Percentiles rank a stretch among this genome's conserved stretches.
These are phyloP conservation scores for Forbesichthys papilliferus DNA, from an alignment of 2,113 vertebrate genomes.

Conservation along the genomic window DNA sequence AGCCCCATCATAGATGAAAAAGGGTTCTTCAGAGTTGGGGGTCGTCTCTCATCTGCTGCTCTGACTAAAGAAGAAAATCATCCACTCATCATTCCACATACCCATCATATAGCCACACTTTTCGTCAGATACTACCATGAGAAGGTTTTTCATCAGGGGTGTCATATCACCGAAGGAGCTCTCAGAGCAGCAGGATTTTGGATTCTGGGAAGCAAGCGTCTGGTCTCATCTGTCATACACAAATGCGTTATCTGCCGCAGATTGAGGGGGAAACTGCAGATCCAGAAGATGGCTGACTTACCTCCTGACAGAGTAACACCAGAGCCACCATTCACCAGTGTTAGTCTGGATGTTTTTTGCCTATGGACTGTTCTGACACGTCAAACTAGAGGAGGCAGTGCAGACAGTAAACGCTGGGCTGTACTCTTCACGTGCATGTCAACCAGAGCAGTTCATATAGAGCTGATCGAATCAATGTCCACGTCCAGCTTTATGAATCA, in stretches of 20 bases:
- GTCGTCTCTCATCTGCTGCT: neutral
- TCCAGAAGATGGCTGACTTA: constrained; percentile 30
- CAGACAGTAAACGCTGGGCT: neutral
- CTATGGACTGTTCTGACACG: neutral
- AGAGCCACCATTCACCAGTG: constrained; percentile 1
- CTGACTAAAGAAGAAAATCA: neutral
- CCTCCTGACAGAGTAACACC: neutral
- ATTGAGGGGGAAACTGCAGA: constrained; percentile 8
- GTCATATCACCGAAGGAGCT: constrained; percentile 1
- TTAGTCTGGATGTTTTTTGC: constrained; percentile 30
- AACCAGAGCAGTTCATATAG: neutral
- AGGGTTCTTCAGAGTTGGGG: neutral
- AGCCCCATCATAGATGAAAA: neutral
- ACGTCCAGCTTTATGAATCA: neutral
- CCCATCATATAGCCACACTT: neutral
- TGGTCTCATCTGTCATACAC: neutral
- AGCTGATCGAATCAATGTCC: neutral
- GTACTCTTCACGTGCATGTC: constrained; percentile 1
- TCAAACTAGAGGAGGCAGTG: neutral
- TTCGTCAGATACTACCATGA: neutral
- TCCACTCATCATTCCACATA: neutral
- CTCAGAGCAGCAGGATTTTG: constrained; percentile 34
- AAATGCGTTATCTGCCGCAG: constrained; percentile 16
- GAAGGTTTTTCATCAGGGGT: neutral
- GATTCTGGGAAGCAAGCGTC: constrained; percentile 15